Base-by-base conservation (phyloP, 2,888 invertebrate genomes). In the Cantharis rufa region DNA sequence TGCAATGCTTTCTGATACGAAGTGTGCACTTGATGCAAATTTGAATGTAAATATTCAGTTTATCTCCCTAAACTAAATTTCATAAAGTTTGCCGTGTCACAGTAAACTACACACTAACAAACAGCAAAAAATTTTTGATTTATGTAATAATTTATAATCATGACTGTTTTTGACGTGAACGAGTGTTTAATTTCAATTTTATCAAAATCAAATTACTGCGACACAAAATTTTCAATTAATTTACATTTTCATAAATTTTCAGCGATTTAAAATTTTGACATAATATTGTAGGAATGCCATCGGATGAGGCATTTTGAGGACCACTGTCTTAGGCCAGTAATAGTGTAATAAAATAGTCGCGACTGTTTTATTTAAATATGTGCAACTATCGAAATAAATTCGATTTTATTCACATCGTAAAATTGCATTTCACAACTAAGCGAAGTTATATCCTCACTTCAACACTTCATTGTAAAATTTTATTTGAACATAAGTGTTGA, bases 381-480 rank as follows among this genome's bases (percentile, higher is more conserved):
- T 48, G 48, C 48, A 48, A 48, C 48, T 48, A 48, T 48, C 48
- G 7, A 48, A 48, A 48, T 48, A 48, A 64, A 64, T 64, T 64
- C 21, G 64, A 18, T 21, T 64, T 64, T 16, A 18, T 64, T 48
- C 48, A 48, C 48, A 48, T 48, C 18, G 64, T 70, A 74, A 74
- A 73, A 32, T 61, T 69, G 24, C 28, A 61, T 48, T 73, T 73
- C 78, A 69, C 78, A 73, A 72, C 73, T 72, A 32, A 69, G 75
- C 75, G 71, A 78, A 76, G 73, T 48, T 76, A 78, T 78, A 71
- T 76, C 74, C 74, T 62, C 78, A 74, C 76, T 74, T 78, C 71
- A 76, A 66, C 76, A 76, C 76, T 71, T 78, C 73, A 74, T 76
- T 76, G 70, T 78, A 76, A 64, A 76, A 76, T 71, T 48, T 76